Percentiles rank a stretch among this genome's conserved stretches.
Conservation (phyloP, 2,113 vertebrate species). For the Pavo muticus region DNA sequence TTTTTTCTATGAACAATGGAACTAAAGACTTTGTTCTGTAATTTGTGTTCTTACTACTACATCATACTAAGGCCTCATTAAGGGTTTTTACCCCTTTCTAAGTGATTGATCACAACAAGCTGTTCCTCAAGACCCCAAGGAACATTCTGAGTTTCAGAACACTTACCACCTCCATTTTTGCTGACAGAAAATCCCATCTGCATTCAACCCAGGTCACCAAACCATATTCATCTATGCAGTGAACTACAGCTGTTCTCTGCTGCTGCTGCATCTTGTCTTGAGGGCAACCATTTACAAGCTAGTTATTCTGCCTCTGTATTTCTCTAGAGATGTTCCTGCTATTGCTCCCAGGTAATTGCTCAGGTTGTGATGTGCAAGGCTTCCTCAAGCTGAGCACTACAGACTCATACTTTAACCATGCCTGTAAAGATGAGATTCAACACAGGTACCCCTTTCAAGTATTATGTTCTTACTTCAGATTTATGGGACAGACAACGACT, state of each 20-base stretch:
- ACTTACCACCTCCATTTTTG: neutral
- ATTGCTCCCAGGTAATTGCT: neutral
- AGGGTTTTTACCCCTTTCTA: neutral
- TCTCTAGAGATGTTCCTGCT: neutral
- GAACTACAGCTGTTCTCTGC: neutral
- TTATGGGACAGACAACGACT: fast-evolving
- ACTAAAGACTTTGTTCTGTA: neutral
- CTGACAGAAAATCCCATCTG: neutral
- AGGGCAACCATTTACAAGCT: neutral
- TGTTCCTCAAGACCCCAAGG: fast-evolving
- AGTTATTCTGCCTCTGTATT: neutral
- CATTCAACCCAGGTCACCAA: neutral
- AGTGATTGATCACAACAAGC: neutral
- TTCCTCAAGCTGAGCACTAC: neutral
- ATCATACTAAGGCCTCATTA: neutral
- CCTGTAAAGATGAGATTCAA: neutral
- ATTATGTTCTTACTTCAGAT: neutral
- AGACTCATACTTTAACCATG: neutral
- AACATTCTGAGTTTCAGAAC: neutral
- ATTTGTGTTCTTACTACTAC: neutral
- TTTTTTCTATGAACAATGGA: neutral
- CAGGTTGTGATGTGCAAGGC: neutral
- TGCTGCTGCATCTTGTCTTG: neutral
- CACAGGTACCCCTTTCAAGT: neutral
- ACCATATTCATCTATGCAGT: neutral